Evolutionary conservation across 2,797 vertebrate genomes (phyloP).

Genomic region (Chaenodraco wilsoni): DNA sequence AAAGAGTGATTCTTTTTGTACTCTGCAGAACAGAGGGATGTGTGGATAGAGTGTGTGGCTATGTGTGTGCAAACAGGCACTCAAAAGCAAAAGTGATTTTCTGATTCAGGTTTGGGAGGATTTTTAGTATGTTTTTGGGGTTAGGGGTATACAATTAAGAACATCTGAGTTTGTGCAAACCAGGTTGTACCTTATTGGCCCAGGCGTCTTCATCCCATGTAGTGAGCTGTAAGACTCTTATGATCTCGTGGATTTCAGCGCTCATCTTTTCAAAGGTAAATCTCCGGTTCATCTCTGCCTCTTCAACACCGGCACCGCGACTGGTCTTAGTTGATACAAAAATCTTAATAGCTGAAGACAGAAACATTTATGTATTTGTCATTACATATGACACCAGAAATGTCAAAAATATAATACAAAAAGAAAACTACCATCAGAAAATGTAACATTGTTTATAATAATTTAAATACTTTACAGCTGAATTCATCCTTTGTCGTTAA

Average conservation of each 20-base stretch:
- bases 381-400: background rate
- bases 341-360: slow-evolving; percentile 92
- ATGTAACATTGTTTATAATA: background rate
- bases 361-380: slow-evolving; percentile 13
- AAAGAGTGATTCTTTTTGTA: slow-evolving; percentile 62
- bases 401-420: background rate
- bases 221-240: slow-evolving; percentile 96
- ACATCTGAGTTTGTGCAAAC: background rate
- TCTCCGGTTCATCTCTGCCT: slow-evolving; percentile 94
- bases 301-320: slow-evolving; percentile 93
- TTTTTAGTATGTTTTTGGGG: background rate
- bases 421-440: background rate
- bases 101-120: slow-evolving; percentile 11
- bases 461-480: background rate
- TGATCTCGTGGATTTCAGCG: slow-evolving; percentile 95
- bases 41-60: slow-evolving; percentile 37
- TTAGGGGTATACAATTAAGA: slow-evolving; percentile 15
- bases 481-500: background rate
- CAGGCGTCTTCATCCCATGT: slow-evolving; percentile 99
- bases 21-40: slow-evolving; percentile 38
- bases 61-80: slow-evolving; percentile 41
- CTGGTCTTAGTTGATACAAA: slow-evolving; percentile 96
- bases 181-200: slow-evolving; percentile 92
- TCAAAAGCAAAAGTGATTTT: slow-evolving; percentile 37
- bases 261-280: slow-evolving; percentile 99